Base-by-base conservation (phyloP, 1,140 invertebrate species). In the Leptinotarsa texana region DNA sequence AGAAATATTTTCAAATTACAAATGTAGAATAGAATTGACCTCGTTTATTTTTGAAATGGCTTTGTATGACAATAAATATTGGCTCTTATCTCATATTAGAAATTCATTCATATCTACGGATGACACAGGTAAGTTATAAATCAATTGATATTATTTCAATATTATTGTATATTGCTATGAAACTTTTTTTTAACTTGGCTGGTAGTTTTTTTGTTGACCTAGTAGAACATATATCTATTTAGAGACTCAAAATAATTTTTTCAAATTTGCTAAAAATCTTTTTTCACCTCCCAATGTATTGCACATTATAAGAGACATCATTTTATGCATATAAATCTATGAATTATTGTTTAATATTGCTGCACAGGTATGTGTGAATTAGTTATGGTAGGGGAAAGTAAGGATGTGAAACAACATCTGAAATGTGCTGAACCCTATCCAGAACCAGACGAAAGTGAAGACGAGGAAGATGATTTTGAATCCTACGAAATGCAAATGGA, bases 21-120 rank as follows among this genome's bases (percentile, higher is more conserved):
- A 42, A 69, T 49, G 13, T n/a, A 18, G 21, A 69, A n/a, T 69
- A 48, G 15, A 18, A 13, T 57, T 18, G 17, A 18, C 15, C 13
- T 18, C 4, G n/a, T 57, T 57, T 17, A 57, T 18, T 42, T 42
- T 4, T 57, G 21, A 24, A 74, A 97, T 98, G 96, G 95, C 96
- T 77, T 91, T 96, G 69, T 97, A 96, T 84, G 95, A 97, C 85
- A 95, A 97, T 85, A 92, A 93, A 86, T 92, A 94, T 76, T 98
- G 96, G 93, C 87, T 98, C 42, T 88, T 98, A 69, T 94, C 95
- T 66, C 95, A 97, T 85, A 96, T 98, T 74, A 88, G 94, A 73
- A 96, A 97, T 84, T 96, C 95, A 21, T 98, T 96, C 86, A 95
- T 97, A 80, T 94, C 94, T n/a, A 96, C 95, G 42, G 96, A 98